Percentiles rank a stretch among this genome's conserved stretches.
Conservation (phyloP, 2,797 vertebrate genomes). For the Melopsittacus undulatus region DNA sequence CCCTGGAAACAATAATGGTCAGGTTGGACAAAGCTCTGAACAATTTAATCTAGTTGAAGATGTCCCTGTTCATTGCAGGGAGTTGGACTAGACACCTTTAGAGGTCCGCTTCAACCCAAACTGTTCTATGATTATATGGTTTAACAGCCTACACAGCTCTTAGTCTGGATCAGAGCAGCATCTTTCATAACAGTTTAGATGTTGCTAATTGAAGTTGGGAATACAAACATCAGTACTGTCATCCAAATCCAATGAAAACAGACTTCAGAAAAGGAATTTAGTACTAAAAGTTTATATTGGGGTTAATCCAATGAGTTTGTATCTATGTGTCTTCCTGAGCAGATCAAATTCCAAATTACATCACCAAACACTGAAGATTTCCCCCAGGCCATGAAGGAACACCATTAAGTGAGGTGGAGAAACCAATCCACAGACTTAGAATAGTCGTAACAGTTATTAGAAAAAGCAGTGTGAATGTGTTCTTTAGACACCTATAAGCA, state of each 20-base stretch:
- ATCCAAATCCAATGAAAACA: background rate
- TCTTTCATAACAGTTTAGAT: background rate
- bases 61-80: background rate
- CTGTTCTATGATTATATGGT: background rate
- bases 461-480: background rate
- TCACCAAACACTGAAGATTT: background rate
- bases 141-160: background rate
- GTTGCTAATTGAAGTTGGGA: background rate
- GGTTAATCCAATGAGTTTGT: background rate
- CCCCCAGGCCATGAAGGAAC: background rate
- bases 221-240: background rate
- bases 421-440: background rate
- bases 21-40: accelerated
- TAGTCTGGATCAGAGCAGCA: background rate
- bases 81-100: background rate
- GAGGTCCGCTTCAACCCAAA: background rate
- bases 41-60: background rate
- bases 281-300: background rate
- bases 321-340: background rate
- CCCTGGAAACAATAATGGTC: background rate
- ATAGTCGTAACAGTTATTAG: background rate
- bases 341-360: background rate
- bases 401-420: background rate
- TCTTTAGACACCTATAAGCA: background rate
- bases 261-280: background rate